phyloP scores from a whole-genome alignment of 1,140 invertebrate genomes.

The Drusus annulatus region DNA sequence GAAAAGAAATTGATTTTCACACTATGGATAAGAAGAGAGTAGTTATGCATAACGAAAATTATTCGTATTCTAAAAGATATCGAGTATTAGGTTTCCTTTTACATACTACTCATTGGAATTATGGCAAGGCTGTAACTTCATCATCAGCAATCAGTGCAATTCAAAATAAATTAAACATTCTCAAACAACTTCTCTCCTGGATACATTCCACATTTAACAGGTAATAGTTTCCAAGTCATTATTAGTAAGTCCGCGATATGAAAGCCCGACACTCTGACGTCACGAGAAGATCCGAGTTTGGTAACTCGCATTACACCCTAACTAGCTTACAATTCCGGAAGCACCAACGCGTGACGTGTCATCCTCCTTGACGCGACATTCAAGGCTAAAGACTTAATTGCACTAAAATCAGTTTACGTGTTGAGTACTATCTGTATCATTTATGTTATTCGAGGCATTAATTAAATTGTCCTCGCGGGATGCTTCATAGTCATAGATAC shows the following conservation, averaged over 20 bases:
- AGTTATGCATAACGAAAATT: too few species aligned
- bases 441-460: neutral
- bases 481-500: too few species aligned
- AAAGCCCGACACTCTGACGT: neutral
- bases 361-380: neutral
- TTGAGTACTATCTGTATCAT: neutral
- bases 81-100: too few species aligned
- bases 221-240: conserved; percentile 28
- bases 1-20: too few species aligned
- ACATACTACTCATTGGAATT: too few species aligned
- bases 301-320: conserved; percentile 1
- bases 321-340: neutral
- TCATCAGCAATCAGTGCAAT: too few species aligned
- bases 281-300: conserved; percentile 21
- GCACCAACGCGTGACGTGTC: neutral
- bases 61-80: too few species aligned
- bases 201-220: conserved; percentile 14
- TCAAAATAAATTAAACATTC: too few species aligned
- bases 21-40: too few species aligned
- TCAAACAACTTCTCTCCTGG: neutral
- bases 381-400: neutral
- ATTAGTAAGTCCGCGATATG: conserved; percentile 16
- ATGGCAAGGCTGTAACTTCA: too few species aligned
- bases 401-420: neutral
- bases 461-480: neutral